phyloP scores from a whole-genome alignment of 2,888 invertebrate species.

The Dicyrtomina minuta region DNA sequence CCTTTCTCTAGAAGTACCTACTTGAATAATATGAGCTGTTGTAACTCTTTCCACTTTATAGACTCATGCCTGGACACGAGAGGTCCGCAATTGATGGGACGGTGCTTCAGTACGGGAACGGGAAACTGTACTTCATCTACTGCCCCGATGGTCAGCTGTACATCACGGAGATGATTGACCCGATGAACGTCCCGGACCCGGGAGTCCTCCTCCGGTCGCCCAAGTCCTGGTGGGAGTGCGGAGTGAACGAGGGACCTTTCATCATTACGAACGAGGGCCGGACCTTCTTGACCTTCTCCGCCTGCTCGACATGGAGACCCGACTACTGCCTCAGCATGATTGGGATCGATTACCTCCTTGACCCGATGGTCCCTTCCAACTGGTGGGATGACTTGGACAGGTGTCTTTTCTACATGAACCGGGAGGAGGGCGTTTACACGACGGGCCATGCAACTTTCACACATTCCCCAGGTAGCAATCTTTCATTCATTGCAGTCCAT shows the following conservation, averaged over 20 bases:
- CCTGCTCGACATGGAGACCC: slow-evolving; percentile 50
- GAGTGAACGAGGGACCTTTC: slow-evolving; percentile 47
- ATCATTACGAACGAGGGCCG: slow-evolving; percentile 45
- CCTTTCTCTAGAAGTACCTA: too few species aligned
- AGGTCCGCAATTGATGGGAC: slow-evolving; percentile 47
- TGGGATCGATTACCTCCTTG: slow-evolving; percentile 45
- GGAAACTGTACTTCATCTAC: slow-evolving; percentile 47
- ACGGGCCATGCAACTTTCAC: slow-evolving; percentile 50
- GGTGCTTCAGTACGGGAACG: slow-evolving; percentile 44
- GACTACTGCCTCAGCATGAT: slow-evolving; percentile 49
- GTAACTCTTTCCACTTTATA: too few species aligned
- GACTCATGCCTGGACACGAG: slow-evolving; percentile 33
- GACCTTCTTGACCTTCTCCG: slow-evolving; percentile 50
- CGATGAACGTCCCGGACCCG: slow-evolving; percentile 43
- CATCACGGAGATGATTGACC: slow-evolving; percentile 50
- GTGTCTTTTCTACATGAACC: slow-evolving; percentile 44
- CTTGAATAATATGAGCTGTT: too few species aligned
- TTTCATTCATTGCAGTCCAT: too few species aligned
- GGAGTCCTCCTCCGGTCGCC: slow-evolving; percentile 44
- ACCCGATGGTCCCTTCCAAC: slow-evolving; percentile 46
- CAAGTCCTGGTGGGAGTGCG: slow-evolving; percentile 46
- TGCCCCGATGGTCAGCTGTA: slow-evolving; percentile 50
- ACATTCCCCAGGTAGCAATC: slow-evolving; percentile 30
- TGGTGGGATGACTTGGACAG: slow-evolving; percentile 45
- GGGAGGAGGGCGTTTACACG: slow-evolving; percentile 45